Percentiles rank a stretch among this genome's conserved stretches.
phyloP scores from a whole-genome alignment of 2,797 vertebrate genomes.

The Anabas testudineus region DNA sequence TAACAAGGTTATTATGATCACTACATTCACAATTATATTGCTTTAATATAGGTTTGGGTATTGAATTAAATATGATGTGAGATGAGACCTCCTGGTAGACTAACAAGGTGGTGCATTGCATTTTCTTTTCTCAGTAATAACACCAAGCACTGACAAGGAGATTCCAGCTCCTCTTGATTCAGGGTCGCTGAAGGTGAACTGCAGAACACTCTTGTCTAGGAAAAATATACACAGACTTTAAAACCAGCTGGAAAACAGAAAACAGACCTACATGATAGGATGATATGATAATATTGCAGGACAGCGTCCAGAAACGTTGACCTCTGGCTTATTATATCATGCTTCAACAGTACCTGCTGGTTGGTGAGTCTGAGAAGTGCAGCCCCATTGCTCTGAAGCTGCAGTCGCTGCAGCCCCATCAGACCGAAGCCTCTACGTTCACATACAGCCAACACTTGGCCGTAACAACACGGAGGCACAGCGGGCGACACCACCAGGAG shows the following conservation, averaged over 20 bases:
- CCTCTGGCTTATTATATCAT: not conserved
- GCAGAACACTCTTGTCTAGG: conserved; percentile 79
- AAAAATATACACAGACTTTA: conserved; percentile 8
- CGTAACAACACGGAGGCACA: conserved; percentile 71
- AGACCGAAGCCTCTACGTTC: conserved; percentile 76
- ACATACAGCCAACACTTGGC: conserved; percentile 75
- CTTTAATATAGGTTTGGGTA: not conserved
- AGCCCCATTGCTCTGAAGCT: conserved; percentile 64
- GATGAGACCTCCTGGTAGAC: conserved; percentile 76
- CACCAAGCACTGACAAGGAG: conserved; percentile 70
- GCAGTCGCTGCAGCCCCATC: conserved; percentile 70
- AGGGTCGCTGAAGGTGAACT: conserved; percentile 39
- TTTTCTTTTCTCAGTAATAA: conserved; percentile 84
- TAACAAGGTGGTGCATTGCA: conserved; percentile 63
- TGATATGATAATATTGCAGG: not conserved
- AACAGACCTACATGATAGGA: not conserved
- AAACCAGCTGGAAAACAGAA: not conserved
- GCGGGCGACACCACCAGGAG: conserved; percentile 80
- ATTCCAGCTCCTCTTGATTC: conserved; percentile 36
- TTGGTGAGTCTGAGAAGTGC: conserved; percentile 66
- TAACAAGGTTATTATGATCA: not conserved
- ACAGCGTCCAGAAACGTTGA: not conserved
- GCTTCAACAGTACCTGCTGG: conserved; percentile 79
- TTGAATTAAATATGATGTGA: not conserved
- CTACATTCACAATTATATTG: not conserved